A percentile compares a stretch with the other conserved stretches of the same genome.
phyloP scores from a whole-genome alignment of 2,888 invertebrate genomes.

The Vanessa cardui region DNA sequence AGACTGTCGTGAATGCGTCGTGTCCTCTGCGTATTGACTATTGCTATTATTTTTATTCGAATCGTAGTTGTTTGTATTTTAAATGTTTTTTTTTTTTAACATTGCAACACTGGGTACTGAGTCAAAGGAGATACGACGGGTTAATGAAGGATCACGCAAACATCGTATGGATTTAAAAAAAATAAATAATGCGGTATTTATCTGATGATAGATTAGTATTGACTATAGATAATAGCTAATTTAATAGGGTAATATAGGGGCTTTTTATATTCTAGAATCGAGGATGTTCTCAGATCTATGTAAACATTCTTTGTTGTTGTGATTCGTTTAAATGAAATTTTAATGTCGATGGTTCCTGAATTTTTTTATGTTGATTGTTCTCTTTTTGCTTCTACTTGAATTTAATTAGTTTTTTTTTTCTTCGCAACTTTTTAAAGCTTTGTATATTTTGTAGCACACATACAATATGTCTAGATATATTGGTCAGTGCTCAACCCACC shows the following conservation, averaged over 20 bases:
- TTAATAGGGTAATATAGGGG: constrained; percentile 73
- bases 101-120: constrained; percentile 1
- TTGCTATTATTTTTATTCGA: constrained; percentile 2
- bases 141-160: constrained; percentile 12
- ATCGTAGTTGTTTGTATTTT: background rate
- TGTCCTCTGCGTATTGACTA: constrained; percentile 10
- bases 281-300: constrained; percentile 39
- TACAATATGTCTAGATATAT: constrained; percentile 16
- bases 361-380: constrained; percentile 34
- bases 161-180: constrained; percentile 12
- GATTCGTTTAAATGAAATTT: constrained; percentile 50
- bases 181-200: constrained; percentile 59
- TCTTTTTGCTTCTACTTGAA: constrained; percentile 15
- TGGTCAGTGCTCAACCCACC: constrained; percentile 29
- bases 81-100: background rate
- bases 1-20: constrained; percentile 21
- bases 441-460: constrained; percentile 19
- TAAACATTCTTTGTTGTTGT: constrained; percentile 50
- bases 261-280: constrained; percentile 60
- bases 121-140: constrained; percentile 15
- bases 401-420: constrained; percentile 13
- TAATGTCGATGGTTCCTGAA: constrained; percentile 54
- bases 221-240: constrained; percentile 73
- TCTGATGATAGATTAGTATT: constrained; percentile 70
- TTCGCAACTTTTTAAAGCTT: constrained; percentile 15